Evolutionary conservation across 2,888 invertebrate species (phyloP).

Genomic region (Yponomeuta sedellus): DNA sequence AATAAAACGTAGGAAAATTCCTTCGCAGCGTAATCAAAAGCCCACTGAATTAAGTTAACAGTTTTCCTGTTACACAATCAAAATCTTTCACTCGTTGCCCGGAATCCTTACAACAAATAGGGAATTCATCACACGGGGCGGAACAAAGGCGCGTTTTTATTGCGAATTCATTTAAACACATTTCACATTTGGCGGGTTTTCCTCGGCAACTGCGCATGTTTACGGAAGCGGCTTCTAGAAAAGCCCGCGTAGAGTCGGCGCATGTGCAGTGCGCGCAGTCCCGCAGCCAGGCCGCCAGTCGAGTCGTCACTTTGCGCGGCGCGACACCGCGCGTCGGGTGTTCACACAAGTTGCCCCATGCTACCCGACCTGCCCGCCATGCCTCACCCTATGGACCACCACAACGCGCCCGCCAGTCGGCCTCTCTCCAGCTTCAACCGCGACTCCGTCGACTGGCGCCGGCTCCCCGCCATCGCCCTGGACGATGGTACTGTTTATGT

Average conservation of each 20-base stretch:
- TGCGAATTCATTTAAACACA: background rate
- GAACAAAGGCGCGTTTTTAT: background rate
- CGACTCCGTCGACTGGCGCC: background rate
- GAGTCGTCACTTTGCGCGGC: background rate
- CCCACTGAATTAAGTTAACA: background rate
- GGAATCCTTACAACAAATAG: background rate
- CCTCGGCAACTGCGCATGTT: conserved; percentile 27
- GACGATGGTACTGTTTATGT: conserved; percentile 13
- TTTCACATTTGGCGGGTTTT: conserved; percentile 25
- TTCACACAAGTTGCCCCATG: background rate
- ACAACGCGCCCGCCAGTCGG: background rate
- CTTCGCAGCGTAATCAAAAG: background rate
- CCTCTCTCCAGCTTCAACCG: background rate
- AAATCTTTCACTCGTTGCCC: background rate
- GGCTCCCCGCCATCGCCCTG: conserved; percentile 48
- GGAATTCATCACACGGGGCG: background rate
- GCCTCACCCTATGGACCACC: background rate
- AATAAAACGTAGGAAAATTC: background rate
- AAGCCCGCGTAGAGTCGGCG: conserved; percentile 20
- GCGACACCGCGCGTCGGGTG: background rate
- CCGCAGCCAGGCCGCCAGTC: background rate
- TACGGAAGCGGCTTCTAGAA: conserved; percentile 59
- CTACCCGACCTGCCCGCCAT: background rate
- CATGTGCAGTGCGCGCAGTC: conserved; percentile 29
- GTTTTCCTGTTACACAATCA: background rate